Base-by-base conservation (phyloP, 2,797 vertebrate species). In the Megaceryle alcyon region DNA sequence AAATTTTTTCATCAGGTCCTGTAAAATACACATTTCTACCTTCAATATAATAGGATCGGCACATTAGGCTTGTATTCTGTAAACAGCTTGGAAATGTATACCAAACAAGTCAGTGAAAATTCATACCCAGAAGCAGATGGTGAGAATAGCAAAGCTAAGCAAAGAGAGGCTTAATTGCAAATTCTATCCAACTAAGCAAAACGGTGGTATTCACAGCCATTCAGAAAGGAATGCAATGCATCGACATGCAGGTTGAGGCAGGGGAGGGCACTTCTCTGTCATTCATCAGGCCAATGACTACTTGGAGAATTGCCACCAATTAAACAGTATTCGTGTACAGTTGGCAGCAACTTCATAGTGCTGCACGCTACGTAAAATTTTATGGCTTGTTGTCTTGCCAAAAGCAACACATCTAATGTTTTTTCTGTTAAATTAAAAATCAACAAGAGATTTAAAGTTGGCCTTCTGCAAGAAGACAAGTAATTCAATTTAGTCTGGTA, bases 101-200 rank as follows among this genome's bases (percentile, higher is more conserved):
- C 85, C 84, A 95, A 96, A 96, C 92, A 96, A 96, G 84, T 22
- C 90, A 94, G 78, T 89, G 77, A 91, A 94, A 96, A 95, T 91
- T 95, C 96, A 95, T 95, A 91, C 69, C 86, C 95, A 96, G 95
- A 96, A 96, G 91, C 95, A 96, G 95, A 96, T 97, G 97, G 96
- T 92, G 94, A 97, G 91, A 96, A 96, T 29, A 94, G 95, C 95
- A 93, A 94, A 96, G 93, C 95, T 88, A 95, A 97, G 92, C 96
- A 93, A 88, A 96, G 95, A 71, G 86, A 90, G 60, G 80, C 66
- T 96, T 95, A 95, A 95, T 86, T 94, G 84, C 76, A 91, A 94
- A 95, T 95, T 93, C 84, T 88, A 70, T 72, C 90, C 86, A 95
- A 57, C 86, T 87, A 93, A 91, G 94, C 86, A 94, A 94, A 96